Evolutionary conservation across 2,113 vertebrate genomes (phyloP).

Genomic region (Aphyosemion australe): DNA sequence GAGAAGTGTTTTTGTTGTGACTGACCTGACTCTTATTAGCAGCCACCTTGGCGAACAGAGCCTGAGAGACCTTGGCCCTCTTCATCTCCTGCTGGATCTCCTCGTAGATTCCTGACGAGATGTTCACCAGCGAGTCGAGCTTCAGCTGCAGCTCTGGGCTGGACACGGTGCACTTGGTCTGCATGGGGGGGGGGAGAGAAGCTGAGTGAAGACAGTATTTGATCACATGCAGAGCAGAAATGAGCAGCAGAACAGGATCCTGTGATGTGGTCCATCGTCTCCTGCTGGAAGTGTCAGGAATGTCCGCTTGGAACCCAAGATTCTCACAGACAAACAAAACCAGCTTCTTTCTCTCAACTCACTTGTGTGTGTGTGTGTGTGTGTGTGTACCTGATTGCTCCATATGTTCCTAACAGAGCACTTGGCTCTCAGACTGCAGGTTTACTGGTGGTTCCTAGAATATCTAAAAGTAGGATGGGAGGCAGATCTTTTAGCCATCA

Average conservation of each 20-base stretch:
- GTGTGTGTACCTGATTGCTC: constrained; percentile 83
- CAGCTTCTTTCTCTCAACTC: no score
- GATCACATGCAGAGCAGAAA: not conserved
- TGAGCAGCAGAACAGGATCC: not conserved
- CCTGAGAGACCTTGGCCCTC: constrained; percentile 94
- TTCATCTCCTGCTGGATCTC: constrained; percentile 98
- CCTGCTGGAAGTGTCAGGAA: not conserved
- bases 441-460: no score
- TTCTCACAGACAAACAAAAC: not conserved
- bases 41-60: constrained; percentile 94
- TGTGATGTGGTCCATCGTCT: not conserved
- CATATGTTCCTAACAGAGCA: no score
- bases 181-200: not conserved
- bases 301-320: not conserved
- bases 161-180: constrained; percentile 79
- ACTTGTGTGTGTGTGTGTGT: constrained; percentile 84
- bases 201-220: not conserved
- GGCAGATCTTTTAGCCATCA: no score
- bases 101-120: constrained; percentile 92
- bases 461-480: no score
- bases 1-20: not conserved
- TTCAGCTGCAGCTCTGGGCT: constrained; percentile 88
- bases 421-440: no score
- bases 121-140: constrained; percentile 87
- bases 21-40: constrained; percentile 88